Percentiles rank a stretch among this genome's conserved stretches.
phyloP scores from a whole-genome alignment of 1,140 invertebrate species.

The Latrodectus geometricus region DNA sequence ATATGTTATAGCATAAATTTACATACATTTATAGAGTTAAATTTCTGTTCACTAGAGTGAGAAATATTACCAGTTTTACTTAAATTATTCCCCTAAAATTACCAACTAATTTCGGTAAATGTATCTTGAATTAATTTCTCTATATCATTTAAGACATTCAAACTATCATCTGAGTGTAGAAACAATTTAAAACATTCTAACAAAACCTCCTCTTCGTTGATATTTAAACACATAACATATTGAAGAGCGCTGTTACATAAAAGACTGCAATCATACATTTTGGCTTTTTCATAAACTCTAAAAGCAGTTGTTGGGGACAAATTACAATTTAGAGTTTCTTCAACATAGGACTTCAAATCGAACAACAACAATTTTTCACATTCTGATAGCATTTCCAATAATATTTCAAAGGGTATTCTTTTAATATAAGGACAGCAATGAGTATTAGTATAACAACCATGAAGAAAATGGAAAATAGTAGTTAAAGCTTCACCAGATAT shows the following conservation, averaged over 20 bases:
- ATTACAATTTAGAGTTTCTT: neutral
- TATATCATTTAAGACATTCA: too few species aligned
- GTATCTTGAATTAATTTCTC: too few species aligned
- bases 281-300: slow-evolving; percentile 22
- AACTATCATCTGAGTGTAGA: too few species aligned
- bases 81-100: too few species aligned
- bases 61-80: too few species aligned
- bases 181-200: too few species aligned
- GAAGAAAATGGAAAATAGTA: slow-evolving; percentile 49
- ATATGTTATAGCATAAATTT: too few species aligned
- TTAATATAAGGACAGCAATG: slow-evolving; percentile 13
- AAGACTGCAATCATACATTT: neutral
- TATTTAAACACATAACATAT: slow-evolving; percentile 19
- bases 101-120: too few species aligned
- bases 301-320: slow-evolving; percentile 6
- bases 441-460: slow-evolving; percentile 19
- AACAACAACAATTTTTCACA: slow-evolving; percentile 32
- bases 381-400: slow-evolving; percentile 23
- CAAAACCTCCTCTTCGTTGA: neutral
- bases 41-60: too few species aligned
- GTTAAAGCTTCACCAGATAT: slow-evolving; percentile 18
- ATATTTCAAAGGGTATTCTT: neutral
- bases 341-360: slow-evolving; percentile 22
- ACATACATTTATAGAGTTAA: too few species aligned
- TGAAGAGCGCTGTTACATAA: neutral